These are phyloP conservation scores for Lasiommata megera DNA, from an alignment of 2,888 invertebrate genomes.

Conservation along the genomic window DNA sequence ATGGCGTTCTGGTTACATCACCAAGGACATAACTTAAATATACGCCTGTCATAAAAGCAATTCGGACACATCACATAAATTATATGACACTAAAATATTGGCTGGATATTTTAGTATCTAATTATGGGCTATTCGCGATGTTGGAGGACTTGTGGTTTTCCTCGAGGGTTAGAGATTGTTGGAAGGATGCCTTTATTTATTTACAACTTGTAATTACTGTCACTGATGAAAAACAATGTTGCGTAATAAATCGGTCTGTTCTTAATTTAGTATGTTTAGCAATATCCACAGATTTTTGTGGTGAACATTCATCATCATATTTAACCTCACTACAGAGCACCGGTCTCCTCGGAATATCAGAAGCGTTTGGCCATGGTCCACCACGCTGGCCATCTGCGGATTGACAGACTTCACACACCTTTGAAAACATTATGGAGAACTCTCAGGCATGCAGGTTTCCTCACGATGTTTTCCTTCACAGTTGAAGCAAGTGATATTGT, in stretches of 20 bases:
- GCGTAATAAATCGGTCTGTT: neutral
- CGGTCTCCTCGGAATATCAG: too few species aligned
- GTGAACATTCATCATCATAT: too few species aligned
- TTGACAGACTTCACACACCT: too few species aligned
- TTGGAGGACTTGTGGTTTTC: conserved; percentile 60
- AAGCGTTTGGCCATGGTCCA: too few species aligned
- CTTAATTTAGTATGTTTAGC: too few species aligned
- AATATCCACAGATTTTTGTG: too few species aligned
- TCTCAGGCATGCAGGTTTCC: too few species aligned
- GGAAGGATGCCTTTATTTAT: conserved; percentile 37
- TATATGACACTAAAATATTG: conserved; percentile 43
- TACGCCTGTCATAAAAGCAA: conserved; percentile 40
- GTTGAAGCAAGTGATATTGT: too few species aligned
- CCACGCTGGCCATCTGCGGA: too few species aligned
- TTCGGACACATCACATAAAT: conserved; percentile 52
- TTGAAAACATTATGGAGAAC: too few species aligned
- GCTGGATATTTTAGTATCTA: conserved; percentile 41
- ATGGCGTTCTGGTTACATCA: conserved; percentile 7
- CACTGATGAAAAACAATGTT: conserved; percentile 7
- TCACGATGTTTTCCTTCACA: too few species aligned
- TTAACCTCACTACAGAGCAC: too few species aligned
- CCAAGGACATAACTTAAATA: conserved; percentile 25
- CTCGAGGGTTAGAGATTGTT: conserved; percentile 44
- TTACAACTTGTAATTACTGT: conserved; percentile 11
- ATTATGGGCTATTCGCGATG: conserved; percentile 36